phyloP scores from a whole-genome alignment of 2,113 vertebrate species.

The Phalacrocorax aristotelis region DNA sequence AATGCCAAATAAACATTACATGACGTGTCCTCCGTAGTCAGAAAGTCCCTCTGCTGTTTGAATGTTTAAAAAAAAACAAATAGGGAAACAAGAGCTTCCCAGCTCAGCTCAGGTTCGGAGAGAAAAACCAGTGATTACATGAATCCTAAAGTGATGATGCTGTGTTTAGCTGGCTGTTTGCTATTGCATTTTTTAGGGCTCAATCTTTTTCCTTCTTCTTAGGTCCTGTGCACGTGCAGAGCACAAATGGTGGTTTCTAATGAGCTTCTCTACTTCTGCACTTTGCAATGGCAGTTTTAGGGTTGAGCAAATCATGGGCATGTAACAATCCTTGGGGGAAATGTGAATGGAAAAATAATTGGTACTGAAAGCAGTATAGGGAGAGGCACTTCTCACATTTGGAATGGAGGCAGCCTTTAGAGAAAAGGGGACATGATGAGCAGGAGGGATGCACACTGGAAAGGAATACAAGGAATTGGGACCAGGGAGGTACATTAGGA shows the following conservation, averaged over 20 bases:
- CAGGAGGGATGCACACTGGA: not conserved
- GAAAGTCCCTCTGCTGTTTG: not conserved
- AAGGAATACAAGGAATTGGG: not conserved
- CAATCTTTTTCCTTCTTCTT: not conserved
- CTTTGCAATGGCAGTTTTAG: not conserved
- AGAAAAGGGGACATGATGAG: not conserved
- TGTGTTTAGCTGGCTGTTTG: not conserved
- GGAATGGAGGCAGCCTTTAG: not conserved
- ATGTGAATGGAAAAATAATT: not conserved
- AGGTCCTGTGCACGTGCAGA: rapidly evolving
- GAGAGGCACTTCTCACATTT: not conserved
- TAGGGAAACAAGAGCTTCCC: not conserved
- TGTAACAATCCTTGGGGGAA: not conserved
- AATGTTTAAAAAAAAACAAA: not conserved
- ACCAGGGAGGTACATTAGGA: rapidly evolving
- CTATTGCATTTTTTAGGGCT: not conserved
- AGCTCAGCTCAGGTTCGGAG: not conserved
- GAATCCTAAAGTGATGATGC: not conserved
- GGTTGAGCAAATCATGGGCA: not conserved
- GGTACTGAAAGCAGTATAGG: not conserved
- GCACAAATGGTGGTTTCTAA: not conserved
- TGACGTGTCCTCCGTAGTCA: not conserved
- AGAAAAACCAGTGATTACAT: not conserved
- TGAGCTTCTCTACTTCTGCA: not conserved
- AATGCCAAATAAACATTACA: not conserved